These are phyloP conservation scores for Xiphophorus maculatus DNA, from an alignment of 2,113 vertebrate genomes.

Conservation along the genomic window DNA sequence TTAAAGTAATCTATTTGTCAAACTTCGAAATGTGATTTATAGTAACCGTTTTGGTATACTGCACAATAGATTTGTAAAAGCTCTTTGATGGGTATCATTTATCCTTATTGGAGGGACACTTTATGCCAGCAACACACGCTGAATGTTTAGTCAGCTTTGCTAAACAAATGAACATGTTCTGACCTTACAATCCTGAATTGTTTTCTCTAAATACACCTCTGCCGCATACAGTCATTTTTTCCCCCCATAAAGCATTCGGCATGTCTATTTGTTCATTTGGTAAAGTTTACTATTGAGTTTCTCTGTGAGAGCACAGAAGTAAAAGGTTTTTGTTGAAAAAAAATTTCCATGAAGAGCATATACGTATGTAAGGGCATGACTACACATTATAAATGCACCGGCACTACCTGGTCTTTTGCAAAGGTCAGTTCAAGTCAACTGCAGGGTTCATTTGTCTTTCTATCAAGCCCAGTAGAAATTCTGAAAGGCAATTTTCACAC, in stretches of 20 bases:
- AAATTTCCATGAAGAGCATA: neutral
- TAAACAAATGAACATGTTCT: neutral
- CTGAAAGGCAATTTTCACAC: constrained; percentile 1
- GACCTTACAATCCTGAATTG: neutral
- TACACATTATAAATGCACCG: neutral
- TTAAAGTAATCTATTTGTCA: too few species aligned
- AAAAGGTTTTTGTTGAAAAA: neutral
- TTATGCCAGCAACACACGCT: neutral
- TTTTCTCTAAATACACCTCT: neutral
- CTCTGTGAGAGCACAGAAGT: neutral
- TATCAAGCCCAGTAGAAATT: neutral
- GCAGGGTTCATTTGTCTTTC: neutral
- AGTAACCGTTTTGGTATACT: neutral
- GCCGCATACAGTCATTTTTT: neutral
- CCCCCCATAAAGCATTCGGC: neutral
- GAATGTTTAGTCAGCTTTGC: neutral
- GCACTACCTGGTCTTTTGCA: neutral
- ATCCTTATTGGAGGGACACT: neutral
- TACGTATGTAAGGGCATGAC: neutral
- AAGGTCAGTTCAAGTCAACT: neutral
- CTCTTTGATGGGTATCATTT: neutral
- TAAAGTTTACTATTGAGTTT: neutral
- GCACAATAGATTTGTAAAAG: neutral
- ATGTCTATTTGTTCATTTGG: neutral
- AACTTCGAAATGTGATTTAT: neutral